Evolutionary conservation across 2,888 invertebrate species (phyloP).

Genomic region (Diarsia dahlii): DNA sequence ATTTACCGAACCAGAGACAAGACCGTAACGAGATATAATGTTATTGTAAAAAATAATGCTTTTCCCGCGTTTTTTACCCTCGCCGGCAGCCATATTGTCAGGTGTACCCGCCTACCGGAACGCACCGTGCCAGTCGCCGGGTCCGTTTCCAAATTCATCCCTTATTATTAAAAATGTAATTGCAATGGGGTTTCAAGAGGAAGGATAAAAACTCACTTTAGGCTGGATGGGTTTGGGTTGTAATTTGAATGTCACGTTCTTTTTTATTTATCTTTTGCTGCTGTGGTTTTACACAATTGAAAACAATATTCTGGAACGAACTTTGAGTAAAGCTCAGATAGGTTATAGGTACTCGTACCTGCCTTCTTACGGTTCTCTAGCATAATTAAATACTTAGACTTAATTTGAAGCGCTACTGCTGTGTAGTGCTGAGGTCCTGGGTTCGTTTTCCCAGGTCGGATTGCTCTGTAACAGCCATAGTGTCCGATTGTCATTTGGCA

Average conservation of each 20-base stretch:
- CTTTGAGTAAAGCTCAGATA: neutral
- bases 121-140: slow-evolving; percentile 66
- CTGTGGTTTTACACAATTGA: slow-evolving; percentile 16
- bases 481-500: too few species aligned
- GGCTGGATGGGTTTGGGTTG: neutral
- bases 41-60: slow-evolving; percentile 33
- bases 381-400: too few species aligned
- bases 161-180: slow-evolving; percentile 60
- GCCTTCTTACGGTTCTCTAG: too few species aligned
- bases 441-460: too few species aligned
- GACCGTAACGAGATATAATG: slow-evolving; percentile 47
- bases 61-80: slow-evolving; percentile 66
- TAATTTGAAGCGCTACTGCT: too few species aligned
- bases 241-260: slow-evolving; percentile 21
- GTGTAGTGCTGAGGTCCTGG: too few species aligned
- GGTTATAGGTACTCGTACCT: too few species aligned
- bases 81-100: slow-evolving; percentile 60
- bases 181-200: slow-evolving; percentile 36
- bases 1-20: slow-evolving; percentile 44
- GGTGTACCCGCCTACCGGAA: slow-evolving; percentile 64
- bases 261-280: slow-evolving; percentile 19
- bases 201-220: slow-evolving; percentile 19
- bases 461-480: neutral
- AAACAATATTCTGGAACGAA: neutral
- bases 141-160: slow-evolving; percentile 55